Percentiles rank a stretch among this genome's conserved stretches.
Conservation (phyloP, 2,888 invertebrate species). For the Scelioninae gen. 2 region DNA sequence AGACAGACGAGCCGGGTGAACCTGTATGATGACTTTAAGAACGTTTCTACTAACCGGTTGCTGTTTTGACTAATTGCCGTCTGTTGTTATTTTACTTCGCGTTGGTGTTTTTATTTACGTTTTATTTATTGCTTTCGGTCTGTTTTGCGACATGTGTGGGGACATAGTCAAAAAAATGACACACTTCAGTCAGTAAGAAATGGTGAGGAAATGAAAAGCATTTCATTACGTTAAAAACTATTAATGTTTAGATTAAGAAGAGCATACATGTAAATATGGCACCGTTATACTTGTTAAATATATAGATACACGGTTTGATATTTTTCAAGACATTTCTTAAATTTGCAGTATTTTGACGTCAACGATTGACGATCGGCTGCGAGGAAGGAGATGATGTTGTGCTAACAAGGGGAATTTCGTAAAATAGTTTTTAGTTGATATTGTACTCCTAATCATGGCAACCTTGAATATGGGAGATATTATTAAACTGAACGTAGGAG, state of each 20-base stretch:
- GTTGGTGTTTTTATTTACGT: constrained; percentile 30
- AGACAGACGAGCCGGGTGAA: no score
- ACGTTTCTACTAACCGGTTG: constrained; percentile 29
- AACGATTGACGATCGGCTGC: not conserved
- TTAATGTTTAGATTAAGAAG: constrained; percentile 20
- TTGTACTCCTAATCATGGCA: constrained; percentile 67
- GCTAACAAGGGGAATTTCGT: not conserved
- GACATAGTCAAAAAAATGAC: constrained; percentile 1
- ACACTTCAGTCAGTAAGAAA: not conserved
- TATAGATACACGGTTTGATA: not conserved
- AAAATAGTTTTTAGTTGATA: constrained; percentile 2
- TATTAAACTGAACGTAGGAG: constrained; percentile 96
- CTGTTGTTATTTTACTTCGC: constrained; percentile 22
- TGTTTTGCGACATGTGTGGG: constrained; percentile 7
- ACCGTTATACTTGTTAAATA: constrained; percentile 29
- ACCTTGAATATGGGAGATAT: constrained; percentile 81
- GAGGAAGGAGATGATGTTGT: not conserved
- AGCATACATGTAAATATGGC: constrained; percentile 34
- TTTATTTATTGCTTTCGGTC: not conserved
- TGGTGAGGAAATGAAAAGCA: not conserved
- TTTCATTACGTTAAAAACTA: not conserved
- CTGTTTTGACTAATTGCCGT: constrained; percentile 24
- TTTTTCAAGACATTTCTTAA: constrained; percentile 12
- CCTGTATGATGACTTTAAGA: constrained; percentile 9
- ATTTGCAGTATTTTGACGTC: constrained; percentile 16